These are phyloP conservation scores for Lasioglossum oenotherae DNA, from an alignment of 2,888 invertebrate genomes.

Conservation along the genomic window DNA sequence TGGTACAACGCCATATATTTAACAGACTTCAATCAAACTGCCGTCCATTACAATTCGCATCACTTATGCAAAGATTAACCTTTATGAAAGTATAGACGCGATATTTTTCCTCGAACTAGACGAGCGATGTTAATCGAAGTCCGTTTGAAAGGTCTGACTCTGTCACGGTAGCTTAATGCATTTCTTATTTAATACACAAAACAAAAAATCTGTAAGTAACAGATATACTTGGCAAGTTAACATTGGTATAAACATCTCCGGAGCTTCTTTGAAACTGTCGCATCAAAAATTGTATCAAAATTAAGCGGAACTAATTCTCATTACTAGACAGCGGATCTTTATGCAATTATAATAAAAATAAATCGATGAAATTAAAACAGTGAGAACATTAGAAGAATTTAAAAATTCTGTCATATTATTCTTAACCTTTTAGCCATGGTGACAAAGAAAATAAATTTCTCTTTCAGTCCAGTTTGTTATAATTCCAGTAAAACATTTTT, in stretches of 20 bases:
- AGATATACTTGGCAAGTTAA: not conserved
- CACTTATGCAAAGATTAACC: constrained; percentile 4
- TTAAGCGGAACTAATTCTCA: too few relatives aligned
- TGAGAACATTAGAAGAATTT: too few relatives aligned
- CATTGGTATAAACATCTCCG: not conserved
- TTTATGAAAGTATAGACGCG: not conserved
- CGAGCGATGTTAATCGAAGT: not conserved
- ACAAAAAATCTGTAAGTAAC: not conserved
- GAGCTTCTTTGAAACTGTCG: too few relatives aligned
- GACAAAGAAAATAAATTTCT: too few relatives aligned
- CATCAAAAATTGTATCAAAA: too few relatives aligned
- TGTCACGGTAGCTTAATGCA: not conserved
- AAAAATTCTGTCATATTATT: too few relatives aligned
- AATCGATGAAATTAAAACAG: too few relatives aligned
- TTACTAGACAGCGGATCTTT: too few relatives aligned
- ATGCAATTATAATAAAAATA: too few relatives aligned
- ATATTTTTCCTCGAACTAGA: not conserved
- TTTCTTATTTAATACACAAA: not conserved
- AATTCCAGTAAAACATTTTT: too few relatives aligned
- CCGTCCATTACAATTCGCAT: not conserved
- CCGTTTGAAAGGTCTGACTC: not conserved
- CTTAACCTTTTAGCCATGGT: too few relatives aligned
- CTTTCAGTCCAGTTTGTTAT: too few relatives aligned
- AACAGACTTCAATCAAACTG: not conserved
- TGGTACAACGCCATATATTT: not conserved